Percentiles rank a stretch among this genome's conserved stretches.
These are phyloP conservation scores for Cichladusa arquata DNA, from an alignment of 2,113 vertebrate genomes.

Conservation along the genomic window DNA sequence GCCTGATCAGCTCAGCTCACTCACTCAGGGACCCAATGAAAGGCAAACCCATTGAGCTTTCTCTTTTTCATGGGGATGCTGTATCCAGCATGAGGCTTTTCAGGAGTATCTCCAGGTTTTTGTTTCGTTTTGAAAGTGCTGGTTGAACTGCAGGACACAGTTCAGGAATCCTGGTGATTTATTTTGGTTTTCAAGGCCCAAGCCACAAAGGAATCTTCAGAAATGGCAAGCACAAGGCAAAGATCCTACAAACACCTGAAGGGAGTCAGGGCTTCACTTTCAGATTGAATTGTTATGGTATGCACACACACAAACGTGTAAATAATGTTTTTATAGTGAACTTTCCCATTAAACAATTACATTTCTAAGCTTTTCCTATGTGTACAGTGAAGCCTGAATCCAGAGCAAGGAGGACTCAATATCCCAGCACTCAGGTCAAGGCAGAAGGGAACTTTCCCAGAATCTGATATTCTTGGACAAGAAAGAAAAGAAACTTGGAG, in stretches of 20 bases:
- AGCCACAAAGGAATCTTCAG: not conserved
- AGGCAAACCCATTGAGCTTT: not conserved
- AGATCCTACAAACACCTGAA: not conserved
- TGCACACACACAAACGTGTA: not conserved
- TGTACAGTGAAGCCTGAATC: not conserved
- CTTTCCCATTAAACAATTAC: not conserved
- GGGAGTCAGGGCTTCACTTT: not conserved
- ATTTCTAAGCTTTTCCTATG: not conserved
- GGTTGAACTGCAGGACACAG: not conserved
- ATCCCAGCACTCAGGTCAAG: accelerated
- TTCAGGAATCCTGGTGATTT: not conserved
- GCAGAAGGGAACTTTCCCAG: not conserved
- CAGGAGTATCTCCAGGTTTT: not conserved
- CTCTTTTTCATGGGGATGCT: not conserved
- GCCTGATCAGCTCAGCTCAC: not conserved
- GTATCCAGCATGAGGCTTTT: not conserved
- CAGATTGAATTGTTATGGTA: not conserved
- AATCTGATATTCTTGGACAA: not conserved
- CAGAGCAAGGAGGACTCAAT: accelerated
- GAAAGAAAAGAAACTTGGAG: not conserved
- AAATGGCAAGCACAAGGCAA: not conserved
- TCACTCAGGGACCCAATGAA: not conserved
- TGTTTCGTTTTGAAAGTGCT: not conserved
- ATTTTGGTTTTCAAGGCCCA: not conserved
- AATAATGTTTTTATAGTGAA: not conserved